These are phyloP conservation scores for Macropus fuliginosus DNA, from an alignment of 2,797 vertebrate species.

Conservation along the genomic window DNA sequence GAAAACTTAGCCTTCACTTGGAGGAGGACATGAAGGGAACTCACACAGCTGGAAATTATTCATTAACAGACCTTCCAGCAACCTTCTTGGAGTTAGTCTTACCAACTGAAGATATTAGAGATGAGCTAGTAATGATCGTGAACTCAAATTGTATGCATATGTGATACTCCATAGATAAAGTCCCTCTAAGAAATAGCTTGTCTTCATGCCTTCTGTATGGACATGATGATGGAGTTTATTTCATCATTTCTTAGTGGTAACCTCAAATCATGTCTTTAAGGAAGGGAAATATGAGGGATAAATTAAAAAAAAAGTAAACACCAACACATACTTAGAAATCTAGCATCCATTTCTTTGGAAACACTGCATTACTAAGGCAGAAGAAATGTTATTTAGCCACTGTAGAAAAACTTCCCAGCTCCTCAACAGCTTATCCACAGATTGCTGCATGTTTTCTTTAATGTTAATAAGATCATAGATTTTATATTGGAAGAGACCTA, in stretches of 20 bases:
- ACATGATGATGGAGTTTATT: background rate
- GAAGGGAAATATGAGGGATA: background rate
- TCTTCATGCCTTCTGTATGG: background rate
- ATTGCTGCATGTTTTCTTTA: background rate
- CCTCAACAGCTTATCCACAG: background rate
- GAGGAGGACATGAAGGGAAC: slow-evolving; percentile 36
- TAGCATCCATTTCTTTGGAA: background rate
- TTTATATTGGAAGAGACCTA: background rate
- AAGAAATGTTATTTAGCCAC: background rate
- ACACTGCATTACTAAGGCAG: background rate
- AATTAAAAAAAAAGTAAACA: background rate
- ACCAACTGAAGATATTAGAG: slow-evolving; percentile 35
- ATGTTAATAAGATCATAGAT: background rate
- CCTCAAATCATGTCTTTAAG: background rate
- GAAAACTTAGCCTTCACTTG: slow-evolving; percentile 55
- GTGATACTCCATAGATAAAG: background rate
- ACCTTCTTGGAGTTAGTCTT: slow-evolving; percentile 15
- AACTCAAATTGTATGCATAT: background rate
- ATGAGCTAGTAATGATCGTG: slow-evolving; percentile 39
- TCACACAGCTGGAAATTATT: slow-evolving; percentile 59
- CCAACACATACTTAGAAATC: background rate
- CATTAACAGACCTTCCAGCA: slow-evolving; percentile 68
- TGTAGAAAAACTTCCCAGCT: background rate
- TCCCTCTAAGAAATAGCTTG: background rate
- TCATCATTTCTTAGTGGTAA: background rate